Percentiles rank a stretch among this genome's conserved stretches.
phyloP scores from a whole-genome alignment of 2,113 vertebrate genomes.

The Silurus meridionalis region DNA sequence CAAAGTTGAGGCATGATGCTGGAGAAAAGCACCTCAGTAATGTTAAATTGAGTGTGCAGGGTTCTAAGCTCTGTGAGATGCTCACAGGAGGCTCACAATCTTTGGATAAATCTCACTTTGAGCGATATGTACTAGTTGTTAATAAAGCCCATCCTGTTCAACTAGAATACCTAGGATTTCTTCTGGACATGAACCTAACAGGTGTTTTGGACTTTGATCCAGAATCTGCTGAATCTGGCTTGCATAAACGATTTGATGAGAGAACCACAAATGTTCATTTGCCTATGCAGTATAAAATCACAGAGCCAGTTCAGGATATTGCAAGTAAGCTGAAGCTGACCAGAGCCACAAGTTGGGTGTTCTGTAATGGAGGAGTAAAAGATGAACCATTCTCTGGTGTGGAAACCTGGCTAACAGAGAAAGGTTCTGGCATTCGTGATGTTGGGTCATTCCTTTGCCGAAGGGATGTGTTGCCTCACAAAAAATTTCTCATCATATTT shows the following conservation, averaged over 20 bases:
- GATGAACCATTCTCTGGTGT: constrained; percentile 64
- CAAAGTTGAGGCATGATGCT: constrained; percentile 60
- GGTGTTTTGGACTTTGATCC: constrained; percentile 82
- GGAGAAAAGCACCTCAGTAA: constrained; percentile 66
- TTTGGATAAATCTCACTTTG: constrained; percentile 73
- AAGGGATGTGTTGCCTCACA: constrained; percentile 73
- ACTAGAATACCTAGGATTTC: constrained; percentile 69
- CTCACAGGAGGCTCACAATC: constrained; percentile 73
- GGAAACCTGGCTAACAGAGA: constrained; percentile 72
- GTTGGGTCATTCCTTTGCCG: constrained; percentile 79
- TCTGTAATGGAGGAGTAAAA: constrained; percentile 75
- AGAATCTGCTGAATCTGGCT: constrained; percentile 71
- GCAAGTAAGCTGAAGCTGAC: constrained; percentile 72
- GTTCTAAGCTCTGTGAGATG: constrained; percentile 69
- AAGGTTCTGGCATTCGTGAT: constrained; percentile 70
- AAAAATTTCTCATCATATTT: constrained; percentile 79
- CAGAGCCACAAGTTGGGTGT: constrained; percentile 81
- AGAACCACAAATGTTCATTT: constrained; percentile 67
- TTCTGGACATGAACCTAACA: constrained; percentile 75
- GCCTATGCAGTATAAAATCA: constrained; percentile 72
- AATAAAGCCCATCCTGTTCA: constrained; percentile 77
- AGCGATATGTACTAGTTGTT: constrained; percentile 74
- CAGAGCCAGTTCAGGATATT: constrained; percentile 65
- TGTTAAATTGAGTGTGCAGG: constrained; percentile 66
- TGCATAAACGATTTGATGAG: constrained; percentile 67